Conservation (phyloP, 2,888 invertebrate genomes). For the Cataglyphis livida region DNA sequence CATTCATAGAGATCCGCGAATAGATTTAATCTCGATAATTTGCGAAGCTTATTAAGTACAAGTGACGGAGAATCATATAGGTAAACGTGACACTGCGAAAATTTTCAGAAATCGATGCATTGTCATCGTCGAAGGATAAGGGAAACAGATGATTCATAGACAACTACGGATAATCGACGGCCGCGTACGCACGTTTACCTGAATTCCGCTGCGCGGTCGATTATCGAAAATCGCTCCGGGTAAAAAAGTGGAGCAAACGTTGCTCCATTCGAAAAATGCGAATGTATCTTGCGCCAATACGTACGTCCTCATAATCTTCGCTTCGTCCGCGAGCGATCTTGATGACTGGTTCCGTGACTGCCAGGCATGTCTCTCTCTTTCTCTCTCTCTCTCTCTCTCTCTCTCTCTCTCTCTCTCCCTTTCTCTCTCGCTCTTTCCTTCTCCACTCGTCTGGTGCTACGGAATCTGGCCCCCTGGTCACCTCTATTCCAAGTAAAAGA, state of each 20-base stretch:
- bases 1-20: not conserved
- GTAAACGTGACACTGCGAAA: not conserved
- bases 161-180: not conserved
- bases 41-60: not conserved
- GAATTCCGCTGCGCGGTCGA: not conserved
- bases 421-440: slow-evolving; percentile 7
- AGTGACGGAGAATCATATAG: not conserved
- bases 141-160: not conserved
- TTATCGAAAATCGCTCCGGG: not conserved
- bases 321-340: slow-evolving; percentile 50
- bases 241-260: slow-evolving; percentile 32
- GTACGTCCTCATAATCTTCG: slow-evolving; percentile 70
- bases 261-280: not conserved
- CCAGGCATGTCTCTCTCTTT: slow-evolving; percentile 53
- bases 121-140: not conserved
- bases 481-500: not conserved
- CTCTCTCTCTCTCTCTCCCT: not conserved
- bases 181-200: not conserved
- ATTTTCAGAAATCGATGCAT: not conserved
- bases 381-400: not conserved
- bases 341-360: slow-evolving; percentile 25
- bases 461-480: slow-evolving; percentile 2
- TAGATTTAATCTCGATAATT: not conserved
- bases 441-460: not conserved
- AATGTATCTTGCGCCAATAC: slow-evolving; percentile 52